Conservation (phyloP, 2,888 invertebrate genomes). For the Junonia oenone region DNA sequence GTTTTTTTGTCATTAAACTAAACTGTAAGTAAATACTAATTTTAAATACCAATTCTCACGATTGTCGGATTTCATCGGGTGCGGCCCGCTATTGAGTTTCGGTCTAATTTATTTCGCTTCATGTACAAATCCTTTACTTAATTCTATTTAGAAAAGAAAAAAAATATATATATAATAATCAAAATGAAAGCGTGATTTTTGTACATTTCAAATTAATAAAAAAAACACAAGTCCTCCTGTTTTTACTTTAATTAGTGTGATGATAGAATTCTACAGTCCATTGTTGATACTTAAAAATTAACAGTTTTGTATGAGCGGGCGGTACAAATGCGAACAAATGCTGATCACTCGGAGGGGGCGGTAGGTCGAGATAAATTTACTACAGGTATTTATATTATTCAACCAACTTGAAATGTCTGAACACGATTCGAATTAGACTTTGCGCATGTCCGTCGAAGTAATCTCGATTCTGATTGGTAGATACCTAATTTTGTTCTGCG, state of each 20-base stretch:
- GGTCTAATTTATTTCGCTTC: slow-evolving; percentile 47
- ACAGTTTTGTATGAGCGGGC: slow-evolving; percentile 52
- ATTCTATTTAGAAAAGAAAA: slow-evolving; percentile 71
- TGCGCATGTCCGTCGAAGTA: too few relatives aligned
- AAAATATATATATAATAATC: slow-evolving; percentile 46
- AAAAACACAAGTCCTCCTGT: slow-evolving; percentile 57
- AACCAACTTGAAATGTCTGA: too few relatives aligned
- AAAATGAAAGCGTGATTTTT: slow-evolving; percentile 76
- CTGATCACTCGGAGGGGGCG: slow-evolving; percentile 32
- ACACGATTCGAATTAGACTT: too few relatives aligned
- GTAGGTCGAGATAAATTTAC: neutral
- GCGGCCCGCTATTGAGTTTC: slow-evolving; percentile 47
- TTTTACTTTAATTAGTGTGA: slow-evolving; percentile 67
- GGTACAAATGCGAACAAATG: slow-evolving; percentile 60
- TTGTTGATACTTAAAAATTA: slow-evolving; percentile 70
- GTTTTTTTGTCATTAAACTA: slow-evolving; percentile 78
- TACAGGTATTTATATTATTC: too few relatives aligned
- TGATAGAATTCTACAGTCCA: slow-evolving; percentile 75
- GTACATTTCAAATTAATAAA: slow-evolving; percentile 73
- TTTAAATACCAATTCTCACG: slow-evolving; percentile 77
- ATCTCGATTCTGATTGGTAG: too few relatives aligned
- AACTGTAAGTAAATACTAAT: slow-evolving; percentile 80
- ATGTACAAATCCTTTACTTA: slow-evolving; percentile 74
- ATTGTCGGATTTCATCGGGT: slow-evolving; percentile 48
- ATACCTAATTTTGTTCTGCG: too few relatives aligned